phyloP scores from a whole-genome alignment of 2,113 vertebrate species.

The chimpanzee (Pan troglodytes) region NHGRI_mPanTro3-v2.1_pri NC_072419.2:56703001-56703500 shows the following conservation, averaged over 20 bases:
- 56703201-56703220: accelerated
- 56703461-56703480: not conserved
- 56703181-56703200: not conserved
- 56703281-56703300: not conserved
- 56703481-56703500: slow-evolving; percentile 41
- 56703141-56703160: not conserved
- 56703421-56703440: not conserved
- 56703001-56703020: not conserved
- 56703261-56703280: accelerated
- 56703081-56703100: not conserved
- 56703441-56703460: not conserved
- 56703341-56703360: not conserved
- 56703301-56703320: not conserved
- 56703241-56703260: not conserved
- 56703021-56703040: not conserved
- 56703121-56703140: not conserved
- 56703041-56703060: not conserved
- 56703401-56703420: not conserved
- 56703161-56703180: not conserved
- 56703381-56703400: accelerated
- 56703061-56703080: not conserved
- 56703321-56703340: not conserved
- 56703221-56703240: not conserved
- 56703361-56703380: not conserved
- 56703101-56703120: no score